A percentile compares a stretch with the other conserved stretches of the same genome.
phyloP scores from a whole-genome alignment of 2,797 vertebrate genomes.

The Lutjanus campechanus region DNA sequence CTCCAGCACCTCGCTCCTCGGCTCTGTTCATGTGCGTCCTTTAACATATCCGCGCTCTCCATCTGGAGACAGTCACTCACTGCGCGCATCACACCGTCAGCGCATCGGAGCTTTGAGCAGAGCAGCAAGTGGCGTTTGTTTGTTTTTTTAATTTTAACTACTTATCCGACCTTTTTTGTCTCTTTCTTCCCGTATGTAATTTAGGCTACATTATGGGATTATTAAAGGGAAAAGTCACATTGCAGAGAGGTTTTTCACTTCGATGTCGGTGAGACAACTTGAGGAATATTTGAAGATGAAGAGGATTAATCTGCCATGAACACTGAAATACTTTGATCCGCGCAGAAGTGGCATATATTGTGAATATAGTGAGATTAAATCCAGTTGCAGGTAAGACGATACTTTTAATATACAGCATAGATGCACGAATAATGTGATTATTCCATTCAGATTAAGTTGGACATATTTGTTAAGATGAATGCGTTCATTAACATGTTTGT shows the following conservation, averaged over 20 bases:
- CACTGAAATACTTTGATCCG: constrained; percentile 14
- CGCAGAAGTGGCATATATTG: constrained; percentile 17
- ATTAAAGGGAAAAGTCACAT: background rate
- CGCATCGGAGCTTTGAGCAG: constrained; percentile 10
- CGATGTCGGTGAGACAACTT: constrained; percentile 38
- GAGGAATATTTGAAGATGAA: constrained; percentile 31
- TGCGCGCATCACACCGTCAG: constrained; percentile 40
- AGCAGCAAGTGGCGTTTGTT: background rate
- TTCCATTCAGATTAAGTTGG: background rate
- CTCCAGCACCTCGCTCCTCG: constrained; percentile 38
- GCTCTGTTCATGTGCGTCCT: constrained; percentile 27
- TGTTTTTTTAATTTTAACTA: background rate
- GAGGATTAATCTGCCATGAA: constrained; percentile 9
- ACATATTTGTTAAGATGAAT: background rate
- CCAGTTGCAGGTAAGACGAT: constrained; percentile 57
- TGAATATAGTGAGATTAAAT: background rate
- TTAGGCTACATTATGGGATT: constrained; percentile 25
- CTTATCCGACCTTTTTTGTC: background rate
- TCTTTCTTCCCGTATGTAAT: background rate
- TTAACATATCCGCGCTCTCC: constrained; percentile 43
- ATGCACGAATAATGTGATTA: background rate
- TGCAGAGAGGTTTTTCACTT: constrained; percentile 19
- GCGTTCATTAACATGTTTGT: background rate
- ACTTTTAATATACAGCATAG: background rate
- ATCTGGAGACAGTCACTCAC: constrained; percentile 47